Base-by-base conservation (phyloP, 1,140 invertebrate species). In the Chymomyza costata region DNA sequence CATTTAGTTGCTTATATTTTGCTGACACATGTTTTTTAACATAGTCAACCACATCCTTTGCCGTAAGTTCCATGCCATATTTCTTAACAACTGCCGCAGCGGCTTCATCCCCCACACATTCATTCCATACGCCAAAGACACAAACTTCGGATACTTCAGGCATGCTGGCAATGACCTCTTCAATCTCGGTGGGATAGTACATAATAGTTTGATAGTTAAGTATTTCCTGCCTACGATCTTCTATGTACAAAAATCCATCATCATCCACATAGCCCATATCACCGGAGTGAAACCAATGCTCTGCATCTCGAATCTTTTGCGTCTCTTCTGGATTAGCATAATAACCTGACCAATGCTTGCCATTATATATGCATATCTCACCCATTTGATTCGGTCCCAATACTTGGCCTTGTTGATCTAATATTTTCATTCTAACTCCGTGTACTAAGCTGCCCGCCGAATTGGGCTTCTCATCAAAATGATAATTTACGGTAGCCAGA, bases 241-340 rank as follows among this genome's bases (percentile, higher is more conserved):
- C 88, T 50, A 93, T 88, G 55, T 85, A 92, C 57, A 92, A 88
- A 54, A 86, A 90, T 1, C 87, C 87, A 10, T 91, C 86, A n/a
- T 90, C 85, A 49, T 93, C 91, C 41, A 89, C 89, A 65, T 89
- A 91, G 8, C 89, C 89, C 17, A 93, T 81, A 76, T 94, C 92
- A 11, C 92, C 92, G 11, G 92, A 91, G 58, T 90, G 89, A 2
- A 92, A 80, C 89, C 90, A 94, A 10, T 92, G 91, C 17, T 91
- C 89, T 46, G 89, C 73, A 38, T 89, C 86, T 47, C 87, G 88
- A 0, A 82, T 62, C 8, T 86, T 83, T 1, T 83, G 86, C 0
- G 90, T 91, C 3, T 88, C 89, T 51, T 89, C 83, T 1, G 86
- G 84, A 67, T 87, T 86, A 0, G 81, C 83, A 19, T 86, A 86